Conservation (phyloP, 2,888 invertebrate genomes). For the Amphiduros pacificus region DNA sequence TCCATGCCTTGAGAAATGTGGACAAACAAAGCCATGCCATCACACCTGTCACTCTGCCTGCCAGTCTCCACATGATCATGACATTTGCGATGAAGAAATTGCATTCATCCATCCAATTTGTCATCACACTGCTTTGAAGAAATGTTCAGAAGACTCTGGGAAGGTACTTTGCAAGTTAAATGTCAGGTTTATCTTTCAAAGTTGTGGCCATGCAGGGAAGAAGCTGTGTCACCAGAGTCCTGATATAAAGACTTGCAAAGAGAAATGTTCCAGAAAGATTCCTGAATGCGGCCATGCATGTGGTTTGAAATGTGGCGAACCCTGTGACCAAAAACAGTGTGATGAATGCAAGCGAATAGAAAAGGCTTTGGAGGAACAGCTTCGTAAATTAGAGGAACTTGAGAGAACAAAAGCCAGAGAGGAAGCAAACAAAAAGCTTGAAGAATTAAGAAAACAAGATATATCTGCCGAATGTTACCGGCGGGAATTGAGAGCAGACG, state of each 20-base stretch:
- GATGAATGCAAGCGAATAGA: constrained; percentile 8
- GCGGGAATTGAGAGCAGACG: constrained; percentile 11
- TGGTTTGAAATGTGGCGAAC: constrained; percentile 10
- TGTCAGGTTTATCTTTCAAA: background rate
- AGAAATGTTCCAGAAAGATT: constrained; percentile 10
- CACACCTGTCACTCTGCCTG: background rate
- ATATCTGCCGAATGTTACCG: background rate
- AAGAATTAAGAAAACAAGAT: background rate
- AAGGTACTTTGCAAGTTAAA: constrained; percentile 4
- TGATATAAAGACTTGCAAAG: constrained; percentile 5
- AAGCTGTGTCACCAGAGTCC: constrained; percentile 6
- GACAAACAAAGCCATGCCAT: background rate
- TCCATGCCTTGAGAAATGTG: background rate
- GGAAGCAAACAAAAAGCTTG: background rate
- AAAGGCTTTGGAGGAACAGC: background rate
- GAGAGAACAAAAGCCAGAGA: background rate
- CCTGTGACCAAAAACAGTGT: constrained; percentile 14
- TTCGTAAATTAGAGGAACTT: background rate
- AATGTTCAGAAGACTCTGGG: background rate
- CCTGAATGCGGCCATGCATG: constrained; percentile 23
- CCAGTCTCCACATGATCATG: background rate
- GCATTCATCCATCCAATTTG: background rate
- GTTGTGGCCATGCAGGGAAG: constrained; percentile 12
- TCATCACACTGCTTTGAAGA: background rate
- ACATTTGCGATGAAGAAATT: background rate